Base-by-base conservation (phyloP, 2,888 invertebrate genomes). In the Ectemnius cavifrons region DNA sequence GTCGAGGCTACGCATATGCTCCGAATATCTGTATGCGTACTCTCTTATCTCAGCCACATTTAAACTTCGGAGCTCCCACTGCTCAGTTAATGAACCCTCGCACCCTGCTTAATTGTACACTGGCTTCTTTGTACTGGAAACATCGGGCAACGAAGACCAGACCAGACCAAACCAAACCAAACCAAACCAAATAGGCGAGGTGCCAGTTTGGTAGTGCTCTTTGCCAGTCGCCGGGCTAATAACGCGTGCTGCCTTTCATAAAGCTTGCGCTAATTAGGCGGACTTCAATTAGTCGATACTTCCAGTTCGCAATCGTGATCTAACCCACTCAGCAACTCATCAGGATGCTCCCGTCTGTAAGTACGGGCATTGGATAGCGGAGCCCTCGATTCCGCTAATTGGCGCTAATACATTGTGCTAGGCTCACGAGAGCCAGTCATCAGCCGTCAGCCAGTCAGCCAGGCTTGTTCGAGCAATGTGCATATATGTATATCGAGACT, bases 21-120 rank as follows among this genome's bases (percentile, higher is more conserved):
- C 8, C 1, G 8, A 37, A 11, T 4, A 37, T 37, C 3, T 3
- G 46, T 59, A 47, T 59, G 4, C 20, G 49, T 57, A 18, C 59
- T 23, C 37, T 23, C 20, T 57, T 49, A 20, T 45, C 23, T 20
- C 45, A 23, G 3, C 11, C 79, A 73, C 75, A 67, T 75, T 79
- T 79, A 76, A 79, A 79, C 65, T 75, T 75, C 75, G 67, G 75
- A 67, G 73, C 56, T 67, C 66, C 2, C 23, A 2, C 23, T 23
- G 23, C 23, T 63, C 70, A 37, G 75, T 76, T 79, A 79, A 79
- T 79, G 75, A 79, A 79, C 75, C 67, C 64, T 63, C 67, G 67
- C 79, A 78, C 73, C 75, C 73, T 73, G 73, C 72, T 76, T 71
- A 73, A 73, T 79, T 75, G 79, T 78, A 75, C 73, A 76, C 79